Evolutionary conservation across 2,797 vertebrate species (phyloP), one percentile per base, ranked within the genome.

Genomic region (Arnoldichthys spilopterus): DNA sequence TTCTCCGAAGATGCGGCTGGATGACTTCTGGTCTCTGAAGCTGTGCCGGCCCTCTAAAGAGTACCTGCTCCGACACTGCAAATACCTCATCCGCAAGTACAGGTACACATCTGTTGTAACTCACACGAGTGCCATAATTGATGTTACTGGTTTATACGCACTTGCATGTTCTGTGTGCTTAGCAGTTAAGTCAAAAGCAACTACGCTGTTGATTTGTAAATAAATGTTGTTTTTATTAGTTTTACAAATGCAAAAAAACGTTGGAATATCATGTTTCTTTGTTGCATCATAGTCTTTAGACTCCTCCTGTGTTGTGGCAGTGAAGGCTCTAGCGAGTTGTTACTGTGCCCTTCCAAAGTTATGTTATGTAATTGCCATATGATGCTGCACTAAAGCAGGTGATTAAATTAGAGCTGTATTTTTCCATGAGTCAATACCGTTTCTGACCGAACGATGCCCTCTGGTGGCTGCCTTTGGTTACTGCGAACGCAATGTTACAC

Each of bases 1-100:
- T 82, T 99, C 98, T 86, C 98, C 98, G 20, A 99, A 99, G 89
- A 99, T 99, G 98, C 95, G 98, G 59, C 92, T 99, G 87, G 98
- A 99, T 26, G 98, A 99, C 88, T 99, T 99, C 92, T 99, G 98
- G 98, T 99, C 97, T 63, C 91, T 99, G 86, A 98, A 98, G 90
- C 93, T 99, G 77, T 99, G 98, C 88, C 95, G 98, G 47, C 98
- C 98, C 86, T 98, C 98, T 18, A 99, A 99, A 90, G 98, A 99
- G 86, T 99, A 98, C 82, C 92, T 99, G 86, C 93, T 99, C 74
- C 94, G 98, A 79, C 97, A 99, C 87, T 99, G 97, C 94, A 96
- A 95, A 95, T 99, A 99, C 91, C 96, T 99, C 86, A 98, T 99
- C 89, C 93, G 98, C 87, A 99, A 98, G 85, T 97, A 99, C 95